A percentile compares a stretch with the other conserved stretches of the same genome.
Conservation (phyloP, 2,113 vertebrate species). For the Zosterops lateralis region DNA sequence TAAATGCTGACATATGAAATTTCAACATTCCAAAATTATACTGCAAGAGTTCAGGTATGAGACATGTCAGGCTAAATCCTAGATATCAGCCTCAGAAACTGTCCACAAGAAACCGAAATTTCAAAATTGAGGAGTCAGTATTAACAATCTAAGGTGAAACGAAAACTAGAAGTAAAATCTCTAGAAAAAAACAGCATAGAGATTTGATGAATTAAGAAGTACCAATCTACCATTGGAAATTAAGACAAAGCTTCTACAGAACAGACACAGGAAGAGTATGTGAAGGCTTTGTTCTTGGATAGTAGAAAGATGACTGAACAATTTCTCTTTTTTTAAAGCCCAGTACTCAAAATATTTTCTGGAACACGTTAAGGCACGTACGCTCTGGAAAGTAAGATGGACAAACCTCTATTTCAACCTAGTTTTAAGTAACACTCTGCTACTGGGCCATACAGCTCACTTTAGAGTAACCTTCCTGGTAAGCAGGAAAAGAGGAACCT, state of each 20-base stretch:
- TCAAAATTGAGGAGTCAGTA: neutral
- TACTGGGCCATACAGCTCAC: neutral
- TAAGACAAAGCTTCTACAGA: neutral
- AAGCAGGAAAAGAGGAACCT: neutral
- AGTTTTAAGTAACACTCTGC: neutral
- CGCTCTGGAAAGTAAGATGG: neutral
- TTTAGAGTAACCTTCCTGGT: neutral
- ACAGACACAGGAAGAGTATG: neutral
- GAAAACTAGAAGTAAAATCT: neutral
- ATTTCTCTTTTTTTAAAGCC: neutral
- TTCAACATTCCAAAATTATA: neutral
- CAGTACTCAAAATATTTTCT: neutral
- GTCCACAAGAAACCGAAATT: neutral
- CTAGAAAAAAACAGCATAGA: neutral
- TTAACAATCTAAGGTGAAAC: neutral
- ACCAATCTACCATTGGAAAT: neutral
- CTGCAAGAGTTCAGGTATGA: neutral
- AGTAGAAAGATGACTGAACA: neutral
- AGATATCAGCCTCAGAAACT: neutral
- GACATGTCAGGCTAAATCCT: neutral
- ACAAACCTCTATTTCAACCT: neutral
- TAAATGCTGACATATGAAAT: neutral
- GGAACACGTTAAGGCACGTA: neutral
- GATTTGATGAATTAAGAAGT: neutral
- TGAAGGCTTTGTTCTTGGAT: neutral